Evolutionary conservation across 2,113 vertebrate genomes (phyloP), one percentile per base, ranked within the genome.

Genomic region (Nothoprocta perdicaria): DNA sequence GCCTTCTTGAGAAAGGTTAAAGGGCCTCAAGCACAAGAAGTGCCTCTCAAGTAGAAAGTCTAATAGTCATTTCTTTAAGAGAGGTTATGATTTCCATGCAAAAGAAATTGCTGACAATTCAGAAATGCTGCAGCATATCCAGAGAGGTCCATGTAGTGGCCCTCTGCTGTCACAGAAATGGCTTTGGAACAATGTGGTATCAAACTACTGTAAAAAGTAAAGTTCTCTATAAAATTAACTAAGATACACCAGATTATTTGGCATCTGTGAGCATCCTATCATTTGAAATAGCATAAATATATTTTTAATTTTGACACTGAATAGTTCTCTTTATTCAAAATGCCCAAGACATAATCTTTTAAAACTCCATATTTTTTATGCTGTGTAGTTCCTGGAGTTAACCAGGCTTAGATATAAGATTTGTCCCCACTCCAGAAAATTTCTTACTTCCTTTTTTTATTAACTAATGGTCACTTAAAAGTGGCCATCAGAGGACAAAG

Each of bases 231-330:
- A 17, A 73, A 78, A 61, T 6, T 6, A 61, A 9, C 3, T 0
- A 0, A 65, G 9, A 14, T 46, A 31, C 78, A 68, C 14, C 9
- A 23, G 21, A 55, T 76, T 76, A 38, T 16, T 69, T 81, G 65
- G 8, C 40, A 8, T 23, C 11, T 57, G 10, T 0, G 1, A 35
- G 11, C 1, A 0, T 74, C 79, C 58, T 84, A 9, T 10, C 29
- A 23, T 12, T 13, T 40, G 55, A 75, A 58, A 73, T 55, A 61
- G 3, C 60, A 16, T 17, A 38, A 31, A 48, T 48, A 48, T 17
- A 9, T 16, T 9, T 80, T 48, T 71, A 29, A 35, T 84, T 65
- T 26, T 66, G 53, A 69, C 45, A 33, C 29, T 72, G 35, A 90
- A 53, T 26, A 29, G 4, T 2, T 72, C 11, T 38, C 7, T 6